phyloP scores from a whole-genome alignment of 2,113 vertebrate genomes.

The Chiloscyllium plagiosum region DNA sequence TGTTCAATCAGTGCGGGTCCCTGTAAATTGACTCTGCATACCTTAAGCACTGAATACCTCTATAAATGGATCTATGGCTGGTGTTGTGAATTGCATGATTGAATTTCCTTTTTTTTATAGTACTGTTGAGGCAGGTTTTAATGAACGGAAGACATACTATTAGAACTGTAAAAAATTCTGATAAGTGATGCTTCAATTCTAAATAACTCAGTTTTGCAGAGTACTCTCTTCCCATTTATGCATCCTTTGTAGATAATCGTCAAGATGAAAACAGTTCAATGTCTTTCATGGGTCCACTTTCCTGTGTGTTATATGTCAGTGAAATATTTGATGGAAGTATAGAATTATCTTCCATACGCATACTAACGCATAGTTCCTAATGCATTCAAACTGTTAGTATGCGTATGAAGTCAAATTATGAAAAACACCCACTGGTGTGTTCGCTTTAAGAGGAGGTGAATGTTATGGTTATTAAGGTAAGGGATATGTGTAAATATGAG shows the following conservation, averaged over 20 bases:
- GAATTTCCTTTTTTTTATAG: no score
- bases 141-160: background rate
- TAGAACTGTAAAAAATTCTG: background rate
- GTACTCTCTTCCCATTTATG: background rate
- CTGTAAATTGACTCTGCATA: background rate
- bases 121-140: background rate
- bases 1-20: background rate
- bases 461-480: background rate
- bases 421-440: background rate
- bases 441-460: background rate
- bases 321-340: background rate
- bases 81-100: background rate
- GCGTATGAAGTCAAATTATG: no score
- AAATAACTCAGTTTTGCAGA: background rate
- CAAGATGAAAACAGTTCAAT: background rate
- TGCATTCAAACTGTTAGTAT: no score
- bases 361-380: background rate
- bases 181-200: background rate
- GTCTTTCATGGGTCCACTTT: background rate
- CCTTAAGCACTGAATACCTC: background rate
- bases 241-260: background rate
- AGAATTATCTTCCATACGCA: background rate
- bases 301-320: background rate
- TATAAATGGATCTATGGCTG: no score
- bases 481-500: background rate